Base-by-base conservation (phyloP, 1,140 invertebrate species). In the Papilio machaon region DNA sequence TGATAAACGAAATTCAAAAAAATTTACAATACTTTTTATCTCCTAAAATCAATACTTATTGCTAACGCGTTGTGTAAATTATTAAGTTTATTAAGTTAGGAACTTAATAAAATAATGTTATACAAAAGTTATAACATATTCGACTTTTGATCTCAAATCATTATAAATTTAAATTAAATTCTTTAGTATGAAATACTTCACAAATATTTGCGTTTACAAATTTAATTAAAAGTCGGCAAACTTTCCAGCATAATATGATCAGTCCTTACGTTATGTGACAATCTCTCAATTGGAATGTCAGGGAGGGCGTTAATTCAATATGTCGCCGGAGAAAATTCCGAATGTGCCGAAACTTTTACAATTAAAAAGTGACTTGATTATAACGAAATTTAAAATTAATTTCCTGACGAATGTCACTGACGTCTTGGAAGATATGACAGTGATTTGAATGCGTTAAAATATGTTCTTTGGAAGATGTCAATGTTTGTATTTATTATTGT, bases 281-380 rank as follows among this genome's bases (percentile, higher is more conserved):
- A 88, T 87, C 87, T 89, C 88, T 87, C 84, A 84, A 89, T 86
- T 49, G 81, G 82, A 87, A 86, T 87, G 84, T 86, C 88, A 85
- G 88, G 88, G 85, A 86, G 82, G 80, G 77, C 84, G 88, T 84
- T 88, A 88, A 91, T 91, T 91, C 88, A 88, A 90, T 85, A 88
- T 85, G 87, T 86, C 80, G 85, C 80, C 77, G 77, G 70, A 81
- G 83, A 82, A 85, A 85, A 82, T 89, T 87, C 82, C 73, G 74
- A 82, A 74, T 70, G 79, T 80, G 85, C 52, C 38, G 47, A 83
- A 92, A 92, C 81, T 92, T 92, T 92, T 92, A 90, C 88, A 91
- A 92, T 92, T 92, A 91, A 87, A 85, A 87, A 79, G 81, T 80
- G 80, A 82, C 82, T 85, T 81, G 84, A 86, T 89, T 82, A 85